Conservation (phyloP, 2,888 invertebrate species). For the Tipula unca region DNA sequence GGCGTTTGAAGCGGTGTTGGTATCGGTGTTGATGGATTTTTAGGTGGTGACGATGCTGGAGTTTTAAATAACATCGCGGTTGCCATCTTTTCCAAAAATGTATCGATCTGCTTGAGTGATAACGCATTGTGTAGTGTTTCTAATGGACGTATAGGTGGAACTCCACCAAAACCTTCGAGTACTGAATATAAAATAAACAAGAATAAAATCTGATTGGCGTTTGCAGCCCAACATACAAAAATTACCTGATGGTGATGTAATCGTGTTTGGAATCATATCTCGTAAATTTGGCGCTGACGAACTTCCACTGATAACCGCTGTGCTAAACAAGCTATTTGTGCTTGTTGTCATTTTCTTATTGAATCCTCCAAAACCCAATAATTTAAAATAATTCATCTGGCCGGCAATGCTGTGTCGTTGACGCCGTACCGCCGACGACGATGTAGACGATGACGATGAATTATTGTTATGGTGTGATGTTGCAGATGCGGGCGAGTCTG, state of each 20-base stretch:
- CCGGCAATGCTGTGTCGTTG: conserved; percentile 94
- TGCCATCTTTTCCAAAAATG: conserved; percentile 80
- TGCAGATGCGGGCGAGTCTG: conserved; percentile 37
- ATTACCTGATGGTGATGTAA: conserved; percentile 60
- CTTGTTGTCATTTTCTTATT: conserved; percentile 58
- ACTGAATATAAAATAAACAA: conserved; percentile 40
- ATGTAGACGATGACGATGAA: conserved; percentile 30
- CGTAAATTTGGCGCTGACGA: conserved; percentile 85
- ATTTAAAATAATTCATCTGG: conserved; percentile 90
- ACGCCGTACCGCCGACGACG: conserved; percentile 54
- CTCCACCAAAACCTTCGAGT: conserved; percentile 80
- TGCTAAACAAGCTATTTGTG: conserved; percentile 85
- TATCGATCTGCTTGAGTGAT: conserved; percentile 83
- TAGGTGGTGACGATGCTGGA: conserved; percentile 62
- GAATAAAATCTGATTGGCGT: not conserved
- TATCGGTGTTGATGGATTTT: conserved; percentile 50
- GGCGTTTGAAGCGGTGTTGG: conserved; percentile 36
- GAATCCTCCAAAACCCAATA: conserved; percentile 67
- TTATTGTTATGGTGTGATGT: conserved; percentile 24
- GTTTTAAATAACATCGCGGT: conserved; percentile 57
- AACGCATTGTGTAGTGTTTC: conserved; percentile 97
- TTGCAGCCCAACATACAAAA: not conserved
- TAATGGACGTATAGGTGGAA: conserved; percentile 90
- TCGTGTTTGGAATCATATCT: conserved; percentile 70
- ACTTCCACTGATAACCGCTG: conserved; percentile 92